These are phyloP conservation scores for Micrastur ruficollis DNA, from an alignment of 2,797 vertebrate species.

Conservation along the genomic window DNA sequence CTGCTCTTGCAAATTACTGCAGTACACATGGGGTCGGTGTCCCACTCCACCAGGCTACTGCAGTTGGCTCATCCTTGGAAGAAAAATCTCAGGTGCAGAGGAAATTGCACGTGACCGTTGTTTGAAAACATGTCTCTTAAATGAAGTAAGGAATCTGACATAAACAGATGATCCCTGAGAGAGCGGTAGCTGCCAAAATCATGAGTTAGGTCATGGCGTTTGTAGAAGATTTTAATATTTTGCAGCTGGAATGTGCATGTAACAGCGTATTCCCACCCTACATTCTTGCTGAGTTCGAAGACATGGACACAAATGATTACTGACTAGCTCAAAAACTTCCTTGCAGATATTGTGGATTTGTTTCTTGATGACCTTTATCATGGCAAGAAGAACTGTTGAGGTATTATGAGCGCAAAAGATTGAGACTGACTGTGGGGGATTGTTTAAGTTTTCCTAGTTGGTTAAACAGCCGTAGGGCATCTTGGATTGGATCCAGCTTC, in stretches of 20 bases:
- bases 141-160: slow-evolving; percentile 38
- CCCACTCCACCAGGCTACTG: not conserved
- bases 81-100: not conserved
- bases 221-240: slow-evolving; percentile 43
- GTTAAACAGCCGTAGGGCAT: slow-evolving; percentile 34
- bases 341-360: not conserved
- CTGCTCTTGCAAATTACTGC: not conserved
- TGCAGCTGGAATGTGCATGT: slow-evolving; percentile 25
- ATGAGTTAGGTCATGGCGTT: slow-evolving; percentile 6
- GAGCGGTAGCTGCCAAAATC: slow-evolving; percentile 38
- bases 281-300: not conserved
- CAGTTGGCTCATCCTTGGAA: not conserved
- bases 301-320: not conserved
- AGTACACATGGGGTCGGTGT: not conserved
- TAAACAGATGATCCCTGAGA: slow-evolving; percentile 14
- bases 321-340: slow-evolving; percentile 24
- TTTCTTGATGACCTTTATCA: slow-evolving; percentile 36
- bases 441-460: slow-evolving; percentile 34
- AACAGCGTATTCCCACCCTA: not conserved
- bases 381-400: not conserved
- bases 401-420: not conserved
- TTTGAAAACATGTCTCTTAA: slow-evolving; percentile 46
- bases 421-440: not conserved
- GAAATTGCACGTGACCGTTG: slow-evolving; percentile 20
- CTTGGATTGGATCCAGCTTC: slow-evolving; percentile 24